Evolutionary conservation across 2,113 vertebrate species (phyloP), one percentile per base, ranked within the genome.

Genomic region (Leptodactylus fuscus): DNA sequence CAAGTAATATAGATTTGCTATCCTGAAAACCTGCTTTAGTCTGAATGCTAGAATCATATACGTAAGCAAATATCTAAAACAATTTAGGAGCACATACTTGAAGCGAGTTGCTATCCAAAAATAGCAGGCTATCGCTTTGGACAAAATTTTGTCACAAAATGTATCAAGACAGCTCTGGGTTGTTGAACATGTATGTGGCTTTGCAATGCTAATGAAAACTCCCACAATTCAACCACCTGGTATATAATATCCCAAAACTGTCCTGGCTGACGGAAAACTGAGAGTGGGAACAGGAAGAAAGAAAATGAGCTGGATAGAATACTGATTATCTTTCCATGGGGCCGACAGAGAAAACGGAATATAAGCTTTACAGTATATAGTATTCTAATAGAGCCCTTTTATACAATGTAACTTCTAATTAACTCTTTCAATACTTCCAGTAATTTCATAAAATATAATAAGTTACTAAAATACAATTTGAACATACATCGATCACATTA

Each of bases 1-100:
- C 76, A 85, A 85, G 83, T 71, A 71, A n/a, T 85, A 85, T 67
- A 70, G 62, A 71, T 85, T 58, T 70, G 20, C 76, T 71, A 70
- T 60, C 69, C 62, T 80, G 83, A 85, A 85, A 51, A 32, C 62
- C 5, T 49, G 9, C 49, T 70, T 85, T 80, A 53, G 60, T 4
- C 83, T 71, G 46, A 10, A 85, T 55, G 46, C n/a, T 58, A 49
- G 24, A 69, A 48, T 53, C 44, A 48, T 44, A 67, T 55, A 79
- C 22, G 34, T 22, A 85, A 22, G 74, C 74, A 78, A 29, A 85
- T 48, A 80, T 78, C 76, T 85, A 48, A 74, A 84, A 51, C 24
- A 84, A 48, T 41, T 16, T 27, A 48, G n/a, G 13, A 51, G 32
- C 41, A 38, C 71, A 76, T 32, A 67, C 32, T 83, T 75, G 44